A percentile compares a stretch with the other conserved stretches of the same genome.
phyloP scores from a whole-genome alignment of 2,888 invertebrate genomes.

The Nasonia oneida region DNA sequence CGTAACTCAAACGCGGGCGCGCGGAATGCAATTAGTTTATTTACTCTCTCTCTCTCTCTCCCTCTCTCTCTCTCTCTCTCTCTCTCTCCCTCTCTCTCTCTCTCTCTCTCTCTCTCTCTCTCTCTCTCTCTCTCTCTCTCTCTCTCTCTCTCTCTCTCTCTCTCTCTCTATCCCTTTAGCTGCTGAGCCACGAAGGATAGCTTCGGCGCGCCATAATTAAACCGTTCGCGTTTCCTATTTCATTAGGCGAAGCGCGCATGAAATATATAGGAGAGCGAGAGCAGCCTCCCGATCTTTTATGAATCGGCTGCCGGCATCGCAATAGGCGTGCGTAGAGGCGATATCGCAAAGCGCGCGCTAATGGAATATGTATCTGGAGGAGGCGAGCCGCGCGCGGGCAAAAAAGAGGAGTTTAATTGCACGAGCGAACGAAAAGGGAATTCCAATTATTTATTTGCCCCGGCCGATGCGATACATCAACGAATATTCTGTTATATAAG shows the following conservation, averaged over 20 bases:
- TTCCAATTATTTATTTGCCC: conserved; percentile 35
- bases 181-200: background rate
- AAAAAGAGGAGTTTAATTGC: conserved; percentile 24
- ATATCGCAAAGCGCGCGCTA: conserved; percentile 41
- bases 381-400: background rate
- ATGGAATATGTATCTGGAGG: conserved; percentile 28
- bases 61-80: background rate
- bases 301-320: background rate
- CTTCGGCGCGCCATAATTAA: conserved; percentile 29
- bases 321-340: conserved; percentile 15
- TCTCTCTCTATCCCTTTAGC: background rate
- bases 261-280: conserved; percentile 13
- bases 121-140: background rate
- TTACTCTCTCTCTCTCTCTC: background rate
- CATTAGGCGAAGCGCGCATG: conserved; percentile 25
- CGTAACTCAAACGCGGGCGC: conserved; percentile 41
- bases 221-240: conserved; percentile 48
- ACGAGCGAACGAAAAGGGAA: background rate
- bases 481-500: background rate
- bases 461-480: conserved; percentile 25
- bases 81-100: too few relatives aligned
- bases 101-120: background rate
- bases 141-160: background rate
- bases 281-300: conserved; percentile 18
- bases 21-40: conserved; percentile 56